A percentile compares a stretch with the other conserved stretches of the same genome.
Evolutionary conservation across 2,113 vertebrate species (phyloP).

Genomic region (Talpa occidentalis): DNA sequence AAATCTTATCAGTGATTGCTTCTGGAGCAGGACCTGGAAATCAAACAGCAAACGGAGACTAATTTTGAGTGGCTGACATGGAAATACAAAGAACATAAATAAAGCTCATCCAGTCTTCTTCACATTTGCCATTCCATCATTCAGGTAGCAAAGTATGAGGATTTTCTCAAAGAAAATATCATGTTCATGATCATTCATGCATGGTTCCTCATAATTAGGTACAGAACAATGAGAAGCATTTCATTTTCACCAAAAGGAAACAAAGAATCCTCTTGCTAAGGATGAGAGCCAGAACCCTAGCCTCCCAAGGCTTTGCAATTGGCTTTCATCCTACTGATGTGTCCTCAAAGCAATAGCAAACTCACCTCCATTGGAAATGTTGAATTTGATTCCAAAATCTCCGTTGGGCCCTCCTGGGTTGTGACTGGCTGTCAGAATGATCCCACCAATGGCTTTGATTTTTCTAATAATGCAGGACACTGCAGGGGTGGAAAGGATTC

Average conservation of each 20-base stretch:
- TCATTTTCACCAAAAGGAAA: background rate
- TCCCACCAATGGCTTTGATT: constrained; percentile 96
- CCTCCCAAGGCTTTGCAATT: background rate
- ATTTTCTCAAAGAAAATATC: background rate
- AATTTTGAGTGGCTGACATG: background rate
- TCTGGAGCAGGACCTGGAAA: constrained; percentile 95
- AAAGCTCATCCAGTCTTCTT: background rate
- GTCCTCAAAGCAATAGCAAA: too few relatives aligned
- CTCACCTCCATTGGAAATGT: constrained; percentile 96
- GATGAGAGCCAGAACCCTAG: background rate
- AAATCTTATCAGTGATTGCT: constrained; percentile 96
- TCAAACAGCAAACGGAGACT: background rate
- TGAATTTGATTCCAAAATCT: constrained; percentile 99
- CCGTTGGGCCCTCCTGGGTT: constrained; percentile 97
- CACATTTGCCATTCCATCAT: background rate
- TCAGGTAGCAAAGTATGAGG: background rate
- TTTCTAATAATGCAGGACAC: constrained; percentile 99
- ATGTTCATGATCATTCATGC: background rate
- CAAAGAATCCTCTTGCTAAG: background rate
- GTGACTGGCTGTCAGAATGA: constrained; percentile 98
- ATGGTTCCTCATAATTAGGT: background rate
- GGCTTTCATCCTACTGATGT: background rate
- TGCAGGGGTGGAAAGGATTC: constrained; percentile 97
- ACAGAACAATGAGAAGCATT: background rate
- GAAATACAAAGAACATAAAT: background rate